Base-by-base conservation (phyloP, 2,113 vertebrate genomes). In the Dromas ardeola region DNA sequence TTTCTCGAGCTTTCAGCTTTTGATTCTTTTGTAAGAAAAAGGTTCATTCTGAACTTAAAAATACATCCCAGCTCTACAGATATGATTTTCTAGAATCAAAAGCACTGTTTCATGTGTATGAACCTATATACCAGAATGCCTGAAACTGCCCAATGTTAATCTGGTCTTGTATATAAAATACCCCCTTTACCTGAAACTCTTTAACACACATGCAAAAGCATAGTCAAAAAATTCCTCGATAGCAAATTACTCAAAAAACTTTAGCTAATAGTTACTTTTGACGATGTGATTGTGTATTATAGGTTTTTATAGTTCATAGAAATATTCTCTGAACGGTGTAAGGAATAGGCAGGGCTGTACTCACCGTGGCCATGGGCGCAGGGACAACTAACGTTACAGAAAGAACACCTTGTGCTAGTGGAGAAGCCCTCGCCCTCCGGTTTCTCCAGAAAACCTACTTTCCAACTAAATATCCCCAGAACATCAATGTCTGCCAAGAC, bases 311-410 rank as follows among this genome's bases (percentile, higher is more conserved):
- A 45, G 22, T 36, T 13, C 15, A 47, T 13, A 70, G 36, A 42
- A 27, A 2, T 5, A 26, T 26, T 58, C 19, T 49, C 30, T 20
- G 38, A 49, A 18, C 5, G 18, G 40, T 13, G 3, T n/a, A 58
- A 42, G n/a, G 50, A 66, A 7, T 6, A 8, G 59, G 8, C 30
- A 72, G n/a, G 27, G 34, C 43, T 82, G 12, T 59, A 34, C n/a
- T 77, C 36, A 19, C 19, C 0, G 0, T 49, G 58, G 11, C 23
- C n/a, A 10, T 8, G 40, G 43, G 88, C 69, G 42, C n/a, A 62
- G 34, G 50, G 15, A 38, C 5, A 50, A n/a, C 4, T 2, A 58
- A n/a, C 0, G 0, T 11, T 15, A 55, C 8, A 61, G 38, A 80
- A 71, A 15, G 0, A 58, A 9, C 47, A 23, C 6, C 11, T 29